Base-by-base conservation (phyloP, 2,888 invertebrate genomes). In the Erebia ligea region DNA sequence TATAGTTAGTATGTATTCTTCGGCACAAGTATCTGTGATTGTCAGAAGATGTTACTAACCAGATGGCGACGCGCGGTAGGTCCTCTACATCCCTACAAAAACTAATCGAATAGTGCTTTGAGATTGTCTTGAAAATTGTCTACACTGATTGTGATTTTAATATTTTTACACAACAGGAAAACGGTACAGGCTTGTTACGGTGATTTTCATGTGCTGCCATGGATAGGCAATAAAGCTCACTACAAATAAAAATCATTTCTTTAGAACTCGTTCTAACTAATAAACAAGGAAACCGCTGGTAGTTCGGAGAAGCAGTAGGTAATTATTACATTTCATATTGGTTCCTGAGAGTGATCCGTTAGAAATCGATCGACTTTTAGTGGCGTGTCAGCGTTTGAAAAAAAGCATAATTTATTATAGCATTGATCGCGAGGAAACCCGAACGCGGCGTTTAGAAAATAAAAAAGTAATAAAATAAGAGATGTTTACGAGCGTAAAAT, bases 301-400 rank as follows among this genome's bases (percentile, higher is more conserved):
- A 81, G 86, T 92, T 92, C 92, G 88, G 78, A 91, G 92, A 92
- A 93, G 81, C 83, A 80, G 81, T 81, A 82, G 81, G 86, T 88
- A 87, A 92, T 92, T 91, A 92, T 87, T 86, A 81, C 85, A 82
- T 78, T 88, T 89, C 91, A 86, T 87, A 90, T 90, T 87, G 89
- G 88, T 90, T 90, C 88, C 85, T 84, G 86, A 84, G 85, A 86
- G 89, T 89, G 91, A 92, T 93, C 92, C 92, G 92, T 93, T 92
- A 90, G 92, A 91, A 92, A 93, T 92, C 92, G 91, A 92, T 92
- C 91, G 88, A 85, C 84, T 89, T 92, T 92, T 92, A 92, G 89
- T 91, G 88, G 85, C 92, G 90, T 92, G 92, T 93, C 92, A 92
- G 91, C 86, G 88, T 91, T 92, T 89, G 86, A 91, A 91, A 92